Base-by-base conservation (phyloP, 2,888 invertebrate genomes). In the Lycocerus yunnanus region DNA sequence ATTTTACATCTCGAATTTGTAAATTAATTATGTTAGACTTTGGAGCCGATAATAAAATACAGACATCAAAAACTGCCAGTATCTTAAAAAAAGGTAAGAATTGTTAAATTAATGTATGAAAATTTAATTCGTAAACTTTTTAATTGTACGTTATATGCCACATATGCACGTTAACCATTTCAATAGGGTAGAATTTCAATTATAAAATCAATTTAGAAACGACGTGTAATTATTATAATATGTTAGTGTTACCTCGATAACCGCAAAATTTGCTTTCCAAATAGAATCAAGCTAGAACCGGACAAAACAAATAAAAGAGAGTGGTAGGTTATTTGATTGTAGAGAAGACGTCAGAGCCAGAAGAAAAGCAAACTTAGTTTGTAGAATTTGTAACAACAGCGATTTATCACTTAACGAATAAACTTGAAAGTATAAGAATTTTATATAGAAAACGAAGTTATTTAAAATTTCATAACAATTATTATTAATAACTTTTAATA, bases 271-370 rank as follows among this genome's bases (percentile, higher is more conserved):
- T 71, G 71, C 71, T 71, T 71, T 66, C 66, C 71, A 71, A 71
- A 71, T 59, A 71, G 71, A 71, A 71, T 66, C 71, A 58, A 66
- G 58, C 59, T 24, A 71, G 71, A 71, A 66, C 66, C 66, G 71
- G 71, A 71, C 71, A 71, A 59, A 71, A 66, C 43, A 71, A 71
- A 71, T 71, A 71, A 71, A 71, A 66, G 71, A 71, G 71, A 71
- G 71, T 71, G 71, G 65, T 58, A 66, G 71, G 58, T 71, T 71
- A 71, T 71, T 71, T 71, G 71, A 71, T 71, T 71, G 71, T 66
- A 71, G 66, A 71, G 66, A 58, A 71, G 66, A 71, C 71, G 66
- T 66, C 66, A 58, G 58, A 71, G 66, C 58, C 66, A 71, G 66
- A 71, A 66, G 58, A 27, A 59, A 66, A 27, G 66, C 59, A 71